These are phyloP conservation scores for Sparus aurata DNA, from an alignment of 2,797 vertebrate genomes.

Conservation along the genomic window DNA sequence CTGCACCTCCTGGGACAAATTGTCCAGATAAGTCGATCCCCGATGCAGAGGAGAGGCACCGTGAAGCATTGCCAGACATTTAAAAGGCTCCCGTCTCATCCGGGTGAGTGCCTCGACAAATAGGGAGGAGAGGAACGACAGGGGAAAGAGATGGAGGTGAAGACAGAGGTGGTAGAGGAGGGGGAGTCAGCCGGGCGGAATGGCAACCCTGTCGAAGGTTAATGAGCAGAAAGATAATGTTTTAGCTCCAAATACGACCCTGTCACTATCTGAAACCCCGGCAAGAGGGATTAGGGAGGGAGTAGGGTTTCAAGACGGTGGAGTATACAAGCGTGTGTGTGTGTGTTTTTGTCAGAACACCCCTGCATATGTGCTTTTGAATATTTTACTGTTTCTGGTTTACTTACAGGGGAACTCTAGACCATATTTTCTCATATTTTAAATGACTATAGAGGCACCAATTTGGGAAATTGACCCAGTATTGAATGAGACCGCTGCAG, in stretches of 20 bases:
- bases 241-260: constrained; percentile 78
- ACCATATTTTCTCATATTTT: too few species aligned
- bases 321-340: constrained; percentile 21
- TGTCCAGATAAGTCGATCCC: constrained; percentile 82
- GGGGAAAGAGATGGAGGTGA: constrained; percentile 77
- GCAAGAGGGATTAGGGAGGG: constrained; percentile 57
- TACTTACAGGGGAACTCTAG: too few species aligned
- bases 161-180: constrained; percentile 71
- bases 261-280: constrained; percentile 65
- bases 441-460: too few species aligned
- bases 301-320: constrained; percentile 48
- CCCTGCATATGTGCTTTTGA: constrained; percentile 9
- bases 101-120: constrained; percentile 79
- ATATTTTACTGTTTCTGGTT: not conserved
- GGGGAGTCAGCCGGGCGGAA: constrained; percentile 69
- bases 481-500: not conserved
- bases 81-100: constrained; percentile 80
- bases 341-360: constrained; percentile 1
- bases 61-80: constrained; percentile 80
- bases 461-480: too few species aligned
- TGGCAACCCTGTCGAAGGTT: constrained; percentile 81
- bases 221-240: constrained; percentile 86
- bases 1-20: constrained; percentile 81
- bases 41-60: constrained; percentile 58
- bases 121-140: constrained; percentile 69